A percentile compares a stretch with the other conserved stretches of the same genome.
phyloP scores from a whole-genome alignment of 2,888 invertebrate species.

The Nemotelus nigrinus region DNA sequence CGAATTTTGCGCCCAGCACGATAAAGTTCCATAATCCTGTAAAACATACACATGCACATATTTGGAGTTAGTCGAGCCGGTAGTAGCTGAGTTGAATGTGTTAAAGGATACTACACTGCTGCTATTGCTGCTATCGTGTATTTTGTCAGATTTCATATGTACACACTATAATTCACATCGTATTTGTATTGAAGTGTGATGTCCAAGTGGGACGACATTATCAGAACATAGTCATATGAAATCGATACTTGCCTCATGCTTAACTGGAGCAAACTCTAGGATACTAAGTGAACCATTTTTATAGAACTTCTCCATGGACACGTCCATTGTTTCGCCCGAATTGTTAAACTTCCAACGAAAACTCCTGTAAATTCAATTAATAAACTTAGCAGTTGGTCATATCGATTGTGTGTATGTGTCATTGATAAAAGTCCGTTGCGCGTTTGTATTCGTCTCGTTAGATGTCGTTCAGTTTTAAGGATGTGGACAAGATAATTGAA shows the following conservation, averaged over 20 bases:
- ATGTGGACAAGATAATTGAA: constrained; percentile 14
- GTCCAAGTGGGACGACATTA: constrained; percentile 1
- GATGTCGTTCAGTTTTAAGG: background rate
- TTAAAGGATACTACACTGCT: too few relatives aligned
- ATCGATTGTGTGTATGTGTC: constrained; percentile 27
- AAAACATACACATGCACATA: constrained; percentile 32
- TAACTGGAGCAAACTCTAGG: constrained; percentile 68
- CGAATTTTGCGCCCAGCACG: constrained; percentile 80
- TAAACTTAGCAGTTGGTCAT: constrained; percentile 34
- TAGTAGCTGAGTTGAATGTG: background rate
- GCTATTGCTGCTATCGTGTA: constrained; percentile 14
- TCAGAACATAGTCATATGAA: background rate
- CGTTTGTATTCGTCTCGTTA: background rate
- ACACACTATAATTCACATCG: constrained; percentile 22
- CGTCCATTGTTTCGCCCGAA: constrained; percentile 82
- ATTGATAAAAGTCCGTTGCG: background rate
- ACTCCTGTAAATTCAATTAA: constrained; percentile 64
- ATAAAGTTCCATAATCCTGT: constrained; percentile 82
- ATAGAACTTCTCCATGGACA: constrained; percentile 75
- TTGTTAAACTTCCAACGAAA: constrained; percentile 90
- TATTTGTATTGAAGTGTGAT: constrained; percentile 10
- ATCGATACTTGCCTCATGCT: constrained; percentile 58
- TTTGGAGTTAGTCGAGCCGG: constrained; percentile 13
- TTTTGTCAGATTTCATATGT: constrained; percentile 36
- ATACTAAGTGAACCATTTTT: constrained; percentile 76